These are phyloP conservation scores for Eulimnadia texana DNA, from an alignment of 1,140 invertebrate species.

Conservation along the genomic window DNA sequence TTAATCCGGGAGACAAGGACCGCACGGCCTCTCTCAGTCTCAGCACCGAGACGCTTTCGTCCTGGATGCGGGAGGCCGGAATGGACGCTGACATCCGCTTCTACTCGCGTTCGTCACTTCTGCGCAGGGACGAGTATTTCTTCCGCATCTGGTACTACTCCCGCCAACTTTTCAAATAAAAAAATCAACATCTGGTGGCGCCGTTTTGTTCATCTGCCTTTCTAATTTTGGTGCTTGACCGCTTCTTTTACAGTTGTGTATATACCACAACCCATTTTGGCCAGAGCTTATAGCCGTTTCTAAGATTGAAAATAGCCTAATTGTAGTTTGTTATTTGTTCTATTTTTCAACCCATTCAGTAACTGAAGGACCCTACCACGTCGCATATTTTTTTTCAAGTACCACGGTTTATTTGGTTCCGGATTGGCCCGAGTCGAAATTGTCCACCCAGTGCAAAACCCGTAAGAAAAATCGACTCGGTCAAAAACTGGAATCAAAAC, in stretches of 20 bases:
- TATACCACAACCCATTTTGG: not conserved
- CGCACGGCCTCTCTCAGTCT: conserved; percentile 51
- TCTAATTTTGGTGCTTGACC: no score
- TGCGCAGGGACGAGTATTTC: conserved; percentile 81
- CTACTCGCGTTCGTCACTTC: conserved; percentile 63
- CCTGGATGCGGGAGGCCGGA: conserved; percentile 75
- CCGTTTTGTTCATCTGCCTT: no score
- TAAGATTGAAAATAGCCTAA: no score
- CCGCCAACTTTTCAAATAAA: conserved; percentile 60
- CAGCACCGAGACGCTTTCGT: conserved; percentile 80
- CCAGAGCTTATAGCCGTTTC: no score
- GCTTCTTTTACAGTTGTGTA: no score
- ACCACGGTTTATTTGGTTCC: no score
- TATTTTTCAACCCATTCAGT: not conserved
- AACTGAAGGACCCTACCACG: no score
- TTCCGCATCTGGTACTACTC: conserved; percentile 82
- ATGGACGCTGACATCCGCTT: conserved; percentile 85
- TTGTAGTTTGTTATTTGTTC: no score
- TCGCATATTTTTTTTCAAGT: no score
- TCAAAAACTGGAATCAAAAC: not conserved
- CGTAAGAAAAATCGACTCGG: not conserved
- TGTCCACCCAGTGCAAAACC: conserved; percentile 14
- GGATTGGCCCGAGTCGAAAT: not conserved
- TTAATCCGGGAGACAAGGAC: conserved; percentile 29
- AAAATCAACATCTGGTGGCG: no score